Percentiles rank a stretch among this genome's conserved stretches.
Conservation (phyloP, 2,888 invertebrate species). For the Rhingia rostrata region DNA sequence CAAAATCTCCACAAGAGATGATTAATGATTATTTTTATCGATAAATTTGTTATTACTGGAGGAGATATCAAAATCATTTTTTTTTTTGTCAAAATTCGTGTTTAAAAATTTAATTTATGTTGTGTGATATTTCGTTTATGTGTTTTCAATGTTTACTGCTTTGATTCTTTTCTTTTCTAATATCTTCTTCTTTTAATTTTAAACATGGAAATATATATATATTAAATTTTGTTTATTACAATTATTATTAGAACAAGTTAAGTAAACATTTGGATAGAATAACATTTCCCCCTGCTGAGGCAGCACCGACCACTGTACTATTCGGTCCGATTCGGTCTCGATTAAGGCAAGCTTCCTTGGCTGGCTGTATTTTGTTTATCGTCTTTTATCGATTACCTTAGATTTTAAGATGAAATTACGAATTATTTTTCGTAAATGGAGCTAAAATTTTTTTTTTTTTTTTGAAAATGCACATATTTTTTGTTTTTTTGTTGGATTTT, state of each 20-base stretch:
- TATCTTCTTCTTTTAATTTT: slow-evolving; percentile 27
- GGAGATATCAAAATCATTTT: slow-evolving; percentile 7
- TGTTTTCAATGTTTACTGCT: slow-evolving; percentile 56
- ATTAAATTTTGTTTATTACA: slow-evolving; percentile 50
- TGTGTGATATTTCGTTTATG: slow-evolving; percentile 41
- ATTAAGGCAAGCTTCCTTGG: slow-evolving; percentile 75
- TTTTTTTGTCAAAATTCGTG: slow-evolving; percentile 36
- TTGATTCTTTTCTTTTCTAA: slow-evolving; percentile 13
- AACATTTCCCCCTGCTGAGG: slow-evolving; percentile 71
- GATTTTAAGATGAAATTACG: slow-evolving; percentile 36
- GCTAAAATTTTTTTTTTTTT: background rate
- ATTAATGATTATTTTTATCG: slow-evolving; percentile 14
- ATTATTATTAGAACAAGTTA: slow-evolving; percentile 69
- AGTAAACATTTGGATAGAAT: slow-evolving; percentile 75
- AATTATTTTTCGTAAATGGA: slow-evolving; percentile 31
- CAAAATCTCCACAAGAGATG: slow-evolving; percentile 19
- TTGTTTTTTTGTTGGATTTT: slow-evolving; percentile 73
- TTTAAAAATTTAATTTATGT: slow-evolving; percentile 29
- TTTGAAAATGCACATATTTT: slow-evolving; percentile 78
- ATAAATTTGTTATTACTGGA: slow-evolving; percentile 59
- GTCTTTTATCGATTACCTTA: slow-evolving; percentile 28
- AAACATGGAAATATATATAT: slow-evolving; percentile 12
- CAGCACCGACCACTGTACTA: slow-evolving; percentile 39
- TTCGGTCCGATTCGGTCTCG: slow-evolving; percentile 72
- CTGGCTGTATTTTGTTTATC: slow-evolving; percentile 59